These are phyloP conservation scores for Lacerta agilis DNA, from an alignment of 2,797 vertebrate species.

Conservation along the genomic window DNA sequence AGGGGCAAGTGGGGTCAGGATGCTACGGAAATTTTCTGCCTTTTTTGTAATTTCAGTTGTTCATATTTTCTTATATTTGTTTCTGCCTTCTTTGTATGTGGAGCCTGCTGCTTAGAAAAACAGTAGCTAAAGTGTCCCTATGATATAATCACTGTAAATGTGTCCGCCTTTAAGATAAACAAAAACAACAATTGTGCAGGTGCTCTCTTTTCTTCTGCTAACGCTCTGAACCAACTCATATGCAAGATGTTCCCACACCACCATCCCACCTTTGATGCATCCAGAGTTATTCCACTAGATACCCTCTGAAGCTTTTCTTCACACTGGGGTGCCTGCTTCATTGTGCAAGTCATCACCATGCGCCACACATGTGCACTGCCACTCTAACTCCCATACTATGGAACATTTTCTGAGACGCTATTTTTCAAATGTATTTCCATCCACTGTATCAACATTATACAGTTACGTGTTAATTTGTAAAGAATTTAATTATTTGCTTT, in stretches of 20 bases:
- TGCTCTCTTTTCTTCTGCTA: not conserved
- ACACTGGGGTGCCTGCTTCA: not conserved
- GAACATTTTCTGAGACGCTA: not conserved
- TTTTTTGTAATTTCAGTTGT: no score
- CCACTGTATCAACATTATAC: no score
- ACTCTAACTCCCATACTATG: not conserved
- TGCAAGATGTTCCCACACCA: not conserved
- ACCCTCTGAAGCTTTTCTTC: constrained; percentile 8
- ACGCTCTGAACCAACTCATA: constrained; percentile 9
- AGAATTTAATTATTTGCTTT: not conserved
- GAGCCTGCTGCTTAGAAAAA: no score
- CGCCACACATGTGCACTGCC: not conserved
- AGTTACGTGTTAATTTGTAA: not conserved
- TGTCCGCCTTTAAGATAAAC: constrained; percentile 47
- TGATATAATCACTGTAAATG: constrained; percentile 41
- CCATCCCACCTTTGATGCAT: not conserved
- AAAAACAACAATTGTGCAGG: not conserved
- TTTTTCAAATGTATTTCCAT: not conserved
- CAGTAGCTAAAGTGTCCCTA: constrained; percentile 7
- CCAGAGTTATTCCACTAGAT: not conserved
- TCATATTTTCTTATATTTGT: rapidly evolving
- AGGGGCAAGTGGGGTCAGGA: constrained; percentile 31
- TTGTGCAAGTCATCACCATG: rapidly evolving
- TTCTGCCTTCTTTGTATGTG: not conserved
- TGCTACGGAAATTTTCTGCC: not conserved